Percentiles rank a stretch among this genome's conserved stretches.
Evolutionary conservation across 2,888 invertebrate genomes (phyloP).

Genomic region (Acrobeloides nanus): DNA sequence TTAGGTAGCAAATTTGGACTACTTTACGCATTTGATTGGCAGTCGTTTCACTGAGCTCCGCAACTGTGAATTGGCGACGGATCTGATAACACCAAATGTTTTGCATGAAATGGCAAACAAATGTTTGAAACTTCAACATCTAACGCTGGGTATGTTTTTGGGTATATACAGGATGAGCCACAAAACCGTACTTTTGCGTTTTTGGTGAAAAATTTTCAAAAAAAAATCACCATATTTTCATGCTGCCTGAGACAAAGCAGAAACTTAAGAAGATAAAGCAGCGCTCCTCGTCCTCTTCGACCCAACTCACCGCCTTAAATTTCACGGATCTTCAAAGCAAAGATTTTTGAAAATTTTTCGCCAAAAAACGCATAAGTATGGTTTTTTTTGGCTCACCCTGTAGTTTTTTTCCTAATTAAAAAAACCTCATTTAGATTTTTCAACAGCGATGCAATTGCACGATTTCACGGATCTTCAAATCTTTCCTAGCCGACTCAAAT

Average conservation of each 20-base stretch:
- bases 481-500: conserved; percentile 90
- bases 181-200: too few species aligned
- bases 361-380: too few species aligned
- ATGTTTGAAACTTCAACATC: conserved; percentile 86
- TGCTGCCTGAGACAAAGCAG: too few species aligned
- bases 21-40: conserved; percentile 40
- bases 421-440: conserved; percentile 69
- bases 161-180: conserved; percentile 2
- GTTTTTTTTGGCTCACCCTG: neutral
- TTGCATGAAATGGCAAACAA: conserved; percentile 91
- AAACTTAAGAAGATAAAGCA: too few species aligned
- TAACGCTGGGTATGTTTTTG: conserved; percentile 65
- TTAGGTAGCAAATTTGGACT: conserved; percentile 40
- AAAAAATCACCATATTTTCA: neutral
- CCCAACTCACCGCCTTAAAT: too few species aligned
- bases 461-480: conserved; percentile 98
- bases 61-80: conserved; percentile 87
- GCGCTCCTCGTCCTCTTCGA: too few species aligned
- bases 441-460: conserved; percentile 97
- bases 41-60: conserved; percentile 74
- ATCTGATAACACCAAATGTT: conserved; percentile 88
- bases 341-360: too few species aligned
- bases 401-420: conserved; percentile 1
- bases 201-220: too few species aligned
- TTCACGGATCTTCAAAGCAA: too few species aligned